A percentile compares a stretch with the other conserved stretches of the same genome.
phyloP scores from a whole-genome alignment of 2,113 vertebrate species.

The Malurus melanocephalus region DNA sequence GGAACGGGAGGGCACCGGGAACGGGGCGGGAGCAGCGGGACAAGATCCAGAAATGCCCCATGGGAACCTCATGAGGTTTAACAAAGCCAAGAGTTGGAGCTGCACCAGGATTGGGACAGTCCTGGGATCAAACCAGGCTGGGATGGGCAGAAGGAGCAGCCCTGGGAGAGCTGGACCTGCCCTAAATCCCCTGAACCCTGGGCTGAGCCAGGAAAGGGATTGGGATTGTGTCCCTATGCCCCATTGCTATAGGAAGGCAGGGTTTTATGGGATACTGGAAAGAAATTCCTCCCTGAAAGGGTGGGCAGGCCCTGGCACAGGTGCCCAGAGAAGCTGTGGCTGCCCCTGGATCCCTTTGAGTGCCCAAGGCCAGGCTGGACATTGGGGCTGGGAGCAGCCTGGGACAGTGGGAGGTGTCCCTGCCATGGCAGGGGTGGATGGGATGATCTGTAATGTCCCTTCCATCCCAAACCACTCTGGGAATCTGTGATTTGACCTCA shows the following conservation, averaged over 20 bases:
- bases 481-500: accelerated
- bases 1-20: accelerated
- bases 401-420: neutral
- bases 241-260: no score
- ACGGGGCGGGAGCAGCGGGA: neutral
- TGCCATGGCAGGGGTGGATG: neutral
- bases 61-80: accelerated
- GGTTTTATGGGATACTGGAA: neutral
- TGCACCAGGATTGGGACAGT: no score
- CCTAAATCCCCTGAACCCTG: neutral
- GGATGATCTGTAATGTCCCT: neutral
- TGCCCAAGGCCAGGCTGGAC: neutral
- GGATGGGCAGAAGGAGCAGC: neutral
- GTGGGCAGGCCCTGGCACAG: neutral
- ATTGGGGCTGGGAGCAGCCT: neutral
- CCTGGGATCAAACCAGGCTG: neutral
- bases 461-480: neutral
- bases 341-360: neutral
- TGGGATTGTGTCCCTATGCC: neutral
- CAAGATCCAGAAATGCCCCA: accelerated
- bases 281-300: neutral
- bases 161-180: neutral
- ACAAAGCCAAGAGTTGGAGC: no score
- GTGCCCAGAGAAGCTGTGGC: neutral
- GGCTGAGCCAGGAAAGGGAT: neutral